Base-by-base conservation (phyloP, 2,797 vertebrate species). In the Adrianichthys oophorus region DNA sequence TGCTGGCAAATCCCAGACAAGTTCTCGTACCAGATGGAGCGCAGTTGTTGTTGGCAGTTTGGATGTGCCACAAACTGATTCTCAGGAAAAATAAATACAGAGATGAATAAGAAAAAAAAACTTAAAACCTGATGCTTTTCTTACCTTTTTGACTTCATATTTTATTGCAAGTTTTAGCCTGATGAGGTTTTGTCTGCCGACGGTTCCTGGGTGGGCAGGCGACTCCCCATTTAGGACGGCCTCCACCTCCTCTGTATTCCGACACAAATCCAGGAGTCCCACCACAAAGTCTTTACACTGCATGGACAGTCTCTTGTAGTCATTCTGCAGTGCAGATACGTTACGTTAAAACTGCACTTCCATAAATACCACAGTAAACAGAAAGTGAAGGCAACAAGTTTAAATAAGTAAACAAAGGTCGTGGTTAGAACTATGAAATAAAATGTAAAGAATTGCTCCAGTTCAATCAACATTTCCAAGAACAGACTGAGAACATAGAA, bases 231-330 rank as follows among this genome's bases (percentile, higher is more conserved):
- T 96, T 72, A 98, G 82, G 78, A 98, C 90, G 69, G 97, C 96
- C 79, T 96, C 95, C 21, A 98, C 96, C 85, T 99, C 96, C 83
- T 97, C 95, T 0, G 96, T 98, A 77, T 95, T 98, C 68, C 94
- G 93, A 83, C 96, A 99, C 79, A 99, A 86, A 85, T 99, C 97
- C 70, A 99, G 90, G 63, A 98, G 93, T 52, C 95, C 95, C 16
- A 99, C 97, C 45, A 98, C 96, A 76, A 98, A 98, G 82, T 98
- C 97, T 82, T 99, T 98, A 84, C 96, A 98, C 80, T 98, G 96
- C 93, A 95, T 93, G 55, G 96, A 98, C 69, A 99, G 84, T 48
- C 94, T 96, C 85, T 93, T 95, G 83, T 98, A 98, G 76, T 99
- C 97, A 58, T 98, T 98, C 97, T 99, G 80, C n/a, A 65, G 76